phyloP scores from a whole-genome alignment of 1,140 invertebrate species.

The Aradophagus sp. region DNA sequence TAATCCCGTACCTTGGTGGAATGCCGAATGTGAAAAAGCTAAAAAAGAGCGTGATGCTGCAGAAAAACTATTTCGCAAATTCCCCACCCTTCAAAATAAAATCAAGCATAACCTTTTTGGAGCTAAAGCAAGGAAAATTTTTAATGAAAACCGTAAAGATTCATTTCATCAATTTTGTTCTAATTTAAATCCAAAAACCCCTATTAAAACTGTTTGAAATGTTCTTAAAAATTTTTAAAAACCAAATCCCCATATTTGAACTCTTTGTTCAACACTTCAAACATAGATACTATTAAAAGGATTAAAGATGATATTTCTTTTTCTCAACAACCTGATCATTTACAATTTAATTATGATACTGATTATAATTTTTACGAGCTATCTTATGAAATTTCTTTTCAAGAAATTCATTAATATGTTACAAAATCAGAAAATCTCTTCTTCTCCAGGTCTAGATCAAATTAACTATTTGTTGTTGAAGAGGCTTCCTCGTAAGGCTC shows the following conservation, averaged over 20 bases:
- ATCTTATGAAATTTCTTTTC: not conserved
- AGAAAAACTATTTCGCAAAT: too few species aligned
- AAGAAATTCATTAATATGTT: not conserved
- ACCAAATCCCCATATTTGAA: not conserved
- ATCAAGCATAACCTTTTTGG: too few species aligned
- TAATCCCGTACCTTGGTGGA: too few species aligned
- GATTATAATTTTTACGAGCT: too few species aligned
- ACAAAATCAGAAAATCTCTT: not conserved
- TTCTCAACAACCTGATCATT: not conserved
- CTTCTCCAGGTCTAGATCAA: constrained; percentile 13
- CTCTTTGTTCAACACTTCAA: not conserved
- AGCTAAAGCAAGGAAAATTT: not conserved
- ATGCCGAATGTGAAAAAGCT: too few species aligned
- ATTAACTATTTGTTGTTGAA: constrained; percentile 2
- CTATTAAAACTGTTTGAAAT: not conserved
- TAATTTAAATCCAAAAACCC: not conserved
- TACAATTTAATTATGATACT: not conserved
- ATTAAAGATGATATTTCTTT: not conserved
- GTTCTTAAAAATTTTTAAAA: not conserved
- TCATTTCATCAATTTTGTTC: not conserved
- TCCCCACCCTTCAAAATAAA: too few species aligned
- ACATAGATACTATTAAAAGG: not conserved
- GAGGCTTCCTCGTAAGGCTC: not conserved
- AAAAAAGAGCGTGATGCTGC: too few species aligned
- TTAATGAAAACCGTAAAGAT: not conserved